Evolutionary conservation across 2,113 vertebrate genomes (phyloP).

Genomic region (Puffinus mauretanicus): DNA sequence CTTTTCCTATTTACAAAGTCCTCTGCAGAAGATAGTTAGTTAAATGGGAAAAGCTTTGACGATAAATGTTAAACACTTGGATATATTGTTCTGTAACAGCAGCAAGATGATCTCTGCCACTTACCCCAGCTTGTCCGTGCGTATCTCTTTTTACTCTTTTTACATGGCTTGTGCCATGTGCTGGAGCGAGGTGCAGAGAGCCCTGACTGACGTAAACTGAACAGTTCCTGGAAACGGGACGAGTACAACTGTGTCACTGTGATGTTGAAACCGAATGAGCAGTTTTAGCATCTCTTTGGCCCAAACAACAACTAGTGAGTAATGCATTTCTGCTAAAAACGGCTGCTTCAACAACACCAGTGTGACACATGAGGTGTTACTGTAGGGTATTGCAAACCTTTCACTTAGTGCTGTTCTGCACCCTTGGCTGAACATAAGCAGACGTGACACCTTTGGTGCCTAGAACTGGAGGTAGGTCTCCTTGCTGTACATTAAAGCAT

Average conservation of each 20-base stretch:
- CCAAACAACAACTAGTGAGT: neutral
- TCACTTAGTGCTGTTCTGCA: neutral
- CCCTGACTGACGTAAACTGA: neutral
- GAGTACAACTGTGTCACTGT: neutral
- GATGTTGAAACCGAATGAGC: constrained; percentile 22
- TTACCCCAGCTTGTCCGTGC: neutral
- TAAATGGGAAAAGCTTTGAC: neutral
- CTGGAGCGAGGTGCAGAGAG: neutral
- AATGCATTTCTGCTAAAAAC: neutral
- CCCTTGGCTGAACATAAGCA: neutral
- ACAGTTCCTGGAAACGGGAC: constrained; percentile 32
- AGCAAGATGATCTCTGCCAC: neutral
- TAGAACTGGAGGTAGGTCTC: neutral
- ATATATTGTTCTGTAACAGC: neutral
- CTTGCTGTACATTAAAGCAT: neutral
- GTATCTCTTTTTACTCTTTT: neutral
- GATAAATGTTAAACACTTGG: neutral
- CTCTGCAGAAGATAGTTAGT: neutral
- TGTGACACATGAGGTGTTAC: neutral
- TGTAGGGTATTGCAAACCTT: neutral
- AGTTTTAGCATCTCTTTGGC: neutral
- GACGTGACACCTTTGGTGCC: neutral
- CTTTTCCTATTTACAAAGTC: neutral
- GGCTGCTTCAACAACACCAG: neutral
- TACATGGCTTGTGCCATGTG: neutral